These are phyloP conservation scores for Mesocentrotus franciscanus DNA, from an alignment of 53 echinoderm and acorn worm genomes.

Conservation along the genomic window DNA sequence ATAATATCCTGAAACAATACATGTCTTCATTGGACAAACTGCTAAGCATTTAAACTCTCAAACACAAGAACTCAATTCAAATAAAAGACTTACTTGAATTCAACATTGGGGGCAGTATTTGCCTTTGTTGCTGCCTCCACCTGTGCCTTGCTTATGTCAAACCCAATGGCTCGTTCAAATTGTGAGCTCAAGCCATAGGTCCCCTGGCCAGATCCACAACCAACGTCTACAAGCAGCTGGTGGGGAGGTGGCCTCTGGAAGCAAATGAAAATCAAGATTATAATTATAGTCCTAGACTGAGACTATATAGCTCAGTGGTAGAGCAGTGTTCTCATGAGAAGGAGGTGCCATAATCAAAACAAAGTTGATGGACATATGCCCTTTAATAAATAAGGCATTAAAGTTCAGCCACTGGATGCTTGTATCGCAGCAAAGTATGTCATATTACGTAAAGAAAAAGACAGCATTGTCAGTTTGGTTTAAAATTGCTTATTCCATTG, in stretches of 20 bases:
- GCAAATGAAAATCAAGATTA: neutral
- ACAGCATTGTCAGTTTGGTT: no score
- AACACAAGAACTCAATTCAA: neutral
- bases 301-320: neutral
- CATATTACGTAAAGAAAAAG: no score
- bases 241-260: conserved; percentile 72
- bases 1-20: neutral
- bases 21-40: neutral
- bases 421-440: no score
- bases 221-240: conserved; percentile 65
- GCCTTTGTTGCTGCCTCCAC: conserved; percentile 58
- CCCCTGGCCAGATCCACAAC: conserved; percentile 77
- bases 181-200: conserved; percentile 65
- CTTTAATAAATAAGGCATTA: no score
- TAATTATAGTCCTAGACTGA: neutral
- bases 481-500: no score
- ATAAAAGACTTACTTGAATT: conserved; percentile 67
- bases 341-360: no score
- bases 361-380: no score
- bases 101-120: conserved; percentile 64
- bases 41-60: neutral
- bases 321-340: no score
- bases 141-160: conserved; percentile 69
- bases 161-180: conserved; percentile 67
- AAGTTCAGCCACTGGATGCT: no score